These are phyloP conservation scores for Dolichopus griseipennis DNA, from an alignment of 2,888 invertebrate species.

Conservation along the genomic window DNA sequence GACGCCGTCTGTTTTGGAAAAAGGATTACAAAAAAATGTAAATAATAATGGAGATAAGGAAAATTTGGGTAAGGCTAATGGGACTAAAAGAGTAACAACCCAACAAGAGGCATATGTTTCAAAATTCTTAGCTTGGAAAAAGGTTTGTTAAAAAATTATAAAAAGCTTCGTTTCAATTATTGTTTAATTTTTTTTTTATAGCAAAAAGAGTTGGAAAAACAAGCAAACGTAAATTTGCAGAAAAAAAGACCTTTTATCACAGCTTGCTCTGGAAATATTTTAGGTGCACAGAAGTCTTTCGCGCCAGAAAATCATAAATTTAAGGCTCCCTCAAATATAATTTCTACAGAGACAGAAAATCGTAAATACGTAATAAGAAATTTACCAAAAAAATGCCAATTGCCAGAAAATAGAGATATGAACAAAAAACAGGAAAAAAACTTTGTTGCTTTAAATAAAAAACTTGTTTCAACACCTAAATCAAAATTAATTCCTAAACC, in stretches of 20 bases:
- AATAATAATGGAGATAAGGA: neutral
- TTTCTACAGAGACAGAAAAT: neutral
- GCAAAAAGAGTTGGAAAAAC: neutral
- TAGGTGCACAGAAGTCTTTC: neutral
- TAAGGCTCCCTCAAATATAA: neutral
- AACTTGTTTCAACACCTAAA: neutral
- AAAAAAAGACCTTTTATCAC: neutral
- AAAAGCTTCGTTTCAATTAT: no score
- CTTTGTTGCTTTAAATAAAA: no score
- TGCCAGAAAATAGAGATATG: no score
- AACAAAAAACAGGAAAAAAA: no score
- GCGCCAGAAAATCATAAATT: conserved; percentile 5
- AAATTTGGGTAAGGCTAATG: no score
- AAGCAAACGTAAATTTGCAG: neutral
- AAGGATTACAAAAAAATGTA: neutral
- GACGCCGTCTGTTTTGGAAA: neutral
- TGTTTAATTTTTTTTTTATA: neutral
- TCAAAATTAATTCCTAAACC: neutral
- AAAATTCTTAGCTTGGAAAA: conserved; percentile 1
- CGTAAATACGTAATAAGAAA: neutral
- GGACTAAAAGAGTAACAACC: neutral
- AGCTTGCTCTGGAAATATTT: neutral
- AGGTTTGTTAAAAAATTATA: neutral
- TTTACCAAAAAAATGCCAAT: neutral
- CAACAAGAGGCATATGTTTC: neutral